Evolutionary conservation across 1,140 invertebrate genomes (phyloP), one percentile per base, ranked within the genome.

Genomic region (Bombus waltoni): DNA sequence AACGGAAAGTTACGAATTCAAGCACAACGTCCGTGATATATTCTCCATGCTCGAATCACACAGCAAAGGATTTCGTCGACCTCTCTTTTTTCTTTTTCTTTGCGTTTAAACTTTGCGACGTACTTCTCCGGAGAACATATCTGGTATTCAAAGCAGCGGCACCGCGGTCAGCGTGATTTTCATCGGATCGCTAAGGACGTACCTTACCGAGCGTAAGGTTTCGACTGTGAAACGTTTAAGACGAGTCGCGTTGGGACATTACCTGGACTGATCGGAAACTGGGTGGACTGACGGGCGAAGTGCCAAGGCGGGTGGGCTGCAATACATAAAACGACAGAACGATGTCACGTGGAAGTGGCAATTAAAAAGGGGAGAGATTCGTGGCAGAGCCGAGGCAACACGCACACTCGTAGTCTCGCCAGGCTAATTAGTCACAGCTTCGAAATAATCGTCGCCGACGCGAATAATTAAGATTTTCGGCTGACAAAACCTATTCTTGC

Each of bases 211-310:
- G 71, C 68, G 79, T 71, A 81, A 74, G 71, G 84, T 81, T 68
- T 68, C 84, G 78, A 75, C 59, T 59, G 78, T 68, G 83, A 85
- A 75, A 80, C 73, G 85, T 76, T 70, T 59, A 86, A 88, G 78
- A 83, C 76, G 87, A 89, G 85, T 89, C 88, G 92, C 91, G 85
- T 91, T 86, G 89, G 90, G 91, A 93, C 89, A 93, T 95, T 95
- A 95, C 94, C 94, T 95, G 94, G 87, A 95, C 94, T 94, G 93
- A 93, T 90, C 93, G 93, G 89, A 93, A 93, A 93, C 89, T 94
- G 89, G 92, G 92, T 94, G 89, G 91, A 92, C 94, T 92, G 89
- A 94, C 88, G 92, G 94, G 93, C 93, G 93, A 90, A 83, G 85
- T 92, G 95, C 95, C 95, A 95, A 94, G 82, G 66, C 88, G 90